Conservation (phyloP, 37 sponge, comb jelly and placozoan species). For the Mnemiopsis leidyi region DNA sequence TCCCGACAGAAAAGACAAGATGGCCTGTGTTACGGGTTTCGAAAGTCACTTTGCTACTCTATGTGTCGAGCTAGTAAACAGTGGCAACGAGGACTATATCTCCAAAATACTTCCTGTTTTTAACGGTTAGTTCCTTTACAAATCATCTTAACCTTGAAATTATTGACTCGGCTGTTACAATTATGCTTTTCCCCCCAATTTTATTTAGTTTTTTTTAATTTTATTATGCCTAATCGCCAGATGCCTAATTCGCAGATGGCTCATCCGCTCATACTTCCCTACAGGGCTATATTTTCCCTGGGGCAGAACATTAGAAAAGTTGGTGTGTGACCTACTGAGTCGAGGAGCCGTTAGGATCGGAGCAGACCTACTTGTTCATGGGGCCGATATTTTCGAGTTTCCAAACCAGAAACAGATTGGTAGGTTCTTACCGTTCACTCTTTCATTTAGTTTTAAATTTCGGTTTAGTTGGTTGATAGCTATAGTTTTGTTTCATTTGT, state of each 20-base stretch:
- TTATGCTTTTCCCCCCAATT: too few relatives aligned
- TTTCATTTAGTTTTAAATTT: too few relatives aligned
- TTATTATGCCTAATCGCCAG: too few relatives aligned
- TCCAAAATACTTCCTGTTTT: neutral
- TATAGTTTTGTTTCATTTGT: too few relatives aligned
- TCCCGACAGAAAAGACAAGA: neutral
- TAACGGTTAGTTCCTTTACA: neutral
- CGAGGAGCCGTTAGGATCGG: neutral
- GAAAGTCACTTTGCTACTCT: neutral
- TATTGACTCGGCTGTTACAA: neutral
- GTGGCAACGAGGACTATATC: slow-evolving; percentile 3
- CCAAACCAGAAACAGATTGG: neutral
- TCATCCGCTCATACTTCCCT: too few relatives aligned
- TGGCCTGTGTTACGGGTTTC: neutral
- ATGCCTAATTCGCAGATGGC: too few relatives aligned
- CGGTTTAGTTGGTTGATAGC: too few relatives aligned
- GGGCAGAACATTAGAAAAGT: neutral
- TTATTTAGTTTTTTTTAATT: too few relatives aligned
- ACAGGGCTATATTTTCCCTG: neutral
- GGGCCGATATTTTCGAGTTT: neutral
- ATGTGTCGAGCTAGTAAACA: neutral
- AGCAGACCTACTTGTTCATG: neutral
- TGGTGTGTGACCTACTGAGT: slow-evolving; percentile 22
- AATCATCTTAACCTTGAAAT: neutral
- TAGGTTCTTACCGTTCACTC: too few relatives aligned